Evolutionary conservation across 1,140 invertebrate genomes (phyloP), one percentile per base, ranked within the genome.

Genomic region (Zaprionus gabonicus): DNA sequence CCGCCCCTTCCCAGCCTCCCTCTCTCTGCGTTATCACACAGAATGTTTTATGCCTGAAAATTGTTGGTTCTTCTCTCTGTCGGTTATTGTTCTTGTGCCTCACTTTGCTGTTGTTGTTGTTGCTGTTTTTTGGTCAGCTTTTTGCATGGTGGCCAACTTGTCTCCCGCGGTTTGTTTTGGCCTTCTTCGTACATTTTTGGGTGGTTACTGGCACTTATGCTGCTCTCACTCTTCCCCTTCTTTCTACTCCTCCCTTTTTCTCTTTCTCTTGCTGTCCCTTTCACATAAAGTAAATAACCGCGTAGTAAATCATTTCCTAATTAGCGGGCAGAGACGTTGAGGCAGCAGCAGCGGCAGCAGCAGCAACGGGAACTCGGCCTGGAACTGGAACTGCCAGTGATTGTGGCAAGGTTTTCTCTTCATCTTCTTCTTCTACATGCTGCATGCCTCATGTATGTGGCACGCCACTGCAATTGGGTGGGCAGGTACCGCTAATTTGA

Each of bases 21-120:
- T 41, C 58, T 55, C 57, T 63, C 55, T 60, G 56, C 63, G 2
- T 70, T 74, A 78, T 78, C 76, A 71, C 66, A 75, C 20, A 58
- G 13, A 85, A 90, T 90, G 82, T 90, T 90, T 90, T 90, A 88
- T 90, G 85, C 81, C 82, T 79, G 69, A 76, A 87, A 87, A 87
- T 87, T 87, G 85, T 88, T 88, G 84, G 81, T 81, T 83, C 71
- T 71, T 60, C 44, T 59, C 66, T 53, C 64, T 56, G 55, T 25
- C 73, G 64, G 41, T 65, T 68, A 46, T 70, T 75, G 38, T 36
- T 63, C 38, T 74, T 66, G 59, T 70, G 31, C 9, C 9, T 34
- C 9, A 34, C 9, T 34, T 34, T 75, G 51, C 68, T 78, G 68
- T 71, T 72, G 68, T 55, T 68, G 60, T 58, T 70, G 46, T 78